These are phyloP conservation scores for Spilogale gracilis DNA, from an alignment of 2,113 vertebrate species.

Conservation along the genomic window DNA sequence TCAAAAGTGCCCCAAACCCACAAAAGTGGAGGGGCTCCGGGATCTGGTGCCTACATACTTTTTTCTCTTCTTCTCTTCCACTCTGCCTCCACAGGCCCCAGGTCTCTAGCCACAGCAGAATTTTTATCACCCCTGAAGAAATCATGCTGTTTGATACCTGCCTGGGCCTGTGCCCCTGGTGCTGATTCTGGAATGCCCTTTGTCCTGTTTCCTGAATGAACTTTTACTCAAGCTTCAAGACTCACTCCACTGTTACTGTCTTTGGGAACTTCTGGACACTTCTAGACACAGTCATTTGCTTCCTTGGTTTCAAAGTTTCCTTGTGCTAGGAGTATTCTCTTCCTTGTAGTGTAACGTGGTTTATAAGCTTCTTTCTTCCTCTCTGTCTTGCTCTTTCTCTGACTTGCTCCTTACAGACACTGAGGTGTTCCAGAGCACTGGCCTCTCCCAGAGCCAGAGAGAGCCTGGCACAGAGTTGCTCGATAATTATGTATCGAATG, in stretches of 20 bases:
- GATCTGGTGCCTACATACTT: background rate
- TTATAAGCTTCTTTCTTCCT: background rate
- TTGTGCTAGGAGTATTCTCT: background rate
- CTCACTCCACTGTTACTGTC: background rate
- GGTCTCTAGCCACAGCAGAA: background rate
- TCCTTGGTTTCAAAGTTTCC: slow-evolving; percentile 17
- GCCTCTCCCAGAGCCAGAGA: background rate
- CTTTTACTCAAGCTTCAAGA: background rate
- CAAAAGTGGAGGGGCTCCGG: background rate
- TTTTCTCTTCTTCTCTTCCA: background rate
- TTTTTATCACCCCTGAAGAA: background rate
- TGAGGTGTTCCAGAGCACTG: background rate
- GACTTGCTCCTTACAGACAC: background rate
- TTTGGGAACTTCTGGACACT: slow-evolving; percentile 13
- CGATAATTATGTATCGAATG: background rate
- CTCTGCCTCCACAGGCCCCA: background rate
- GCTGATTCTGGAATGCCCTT: background rate
- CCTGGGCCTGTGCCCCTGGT: background rate
- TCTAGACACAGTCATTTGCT: background rate
- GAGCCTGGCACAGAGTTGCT: background rate
- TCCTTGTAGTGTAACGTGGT: background rate
- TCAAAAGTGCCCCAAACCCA: background rate
- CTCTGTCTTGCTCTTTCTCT: background rate
- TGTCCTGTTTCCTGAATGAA: background rate
- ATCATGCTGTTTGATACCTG: background rate